These are phyloP conservation scores for Drosophila tripunctata DNA, from an alignment of 2,888 invertebrate species.

Conservation along the genomic window DNA sequence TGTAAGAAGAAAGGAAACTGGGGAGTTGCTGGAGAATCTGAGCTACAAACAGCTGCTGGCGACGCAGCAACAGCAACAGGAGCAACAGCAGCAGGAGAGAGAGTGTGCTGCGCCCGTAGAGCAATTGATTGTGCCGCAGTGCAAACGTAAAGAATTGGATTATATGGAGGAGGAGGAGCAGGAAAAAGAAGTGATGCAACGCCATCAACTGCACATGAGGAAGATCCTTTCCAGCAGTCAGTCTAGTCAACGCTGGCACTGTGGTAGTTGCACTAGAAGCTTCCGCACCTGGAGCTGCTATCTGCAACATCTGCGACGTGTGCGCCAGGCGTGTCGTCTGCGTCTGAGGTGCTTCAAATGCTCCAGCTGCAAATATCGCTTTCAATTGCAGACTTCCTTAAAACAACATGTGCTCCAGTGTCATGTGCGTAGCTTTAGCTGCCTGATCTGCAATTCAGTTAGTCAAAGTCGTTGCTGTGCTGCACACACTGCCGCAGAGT, in stretches of 20 bases:
- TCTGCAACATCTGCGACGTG: constrained; percentile 4
- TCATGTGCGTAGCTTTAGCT: constrained; percentile 25
- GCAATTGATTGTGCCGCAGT: constrained; percentile 6
- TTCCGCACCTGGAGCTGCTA: constrained; percentile 13
- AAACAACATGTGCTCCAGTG: neutral
- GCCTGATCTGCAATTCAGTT: constrained; percentile 31
- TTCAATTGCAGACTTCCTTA: constrained; percentile 22
- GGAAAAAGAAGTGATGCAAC: too few species aligned
- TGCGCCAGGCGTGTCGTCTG: neutral
- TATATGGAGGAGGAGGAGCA: neutral
- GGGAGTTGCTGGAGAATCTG: constrained; percentile 10
- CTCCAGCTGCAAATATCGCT: constrained; percentile 21
- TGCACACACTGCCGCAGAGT: constrained; percentile 23
- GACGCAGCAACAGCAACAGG: neutral
- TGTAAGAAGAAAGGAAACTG: neutral
- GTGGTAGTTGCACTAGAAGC: constrained; percentile 19
- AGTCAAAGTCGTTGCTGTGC: constrained; percentile 26
- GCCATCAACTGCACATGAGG: constrained; percentile 42
- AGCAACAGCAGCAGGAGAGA: neutral
- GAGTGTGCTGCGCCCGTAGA: neutral
- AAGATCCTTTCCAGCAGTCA: neutral
- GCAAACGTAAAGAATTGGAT: neutral
- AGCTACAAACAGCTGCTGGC: constrained; percentile 9
- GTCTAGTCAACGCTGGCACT: constrained; percentile 10
- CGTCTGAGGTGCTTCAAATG: constrained; percentile 28